Evolutionary conservation across 2,113 vertebrate species (phyloP).

Genomic region (Piliocolobus tephrosceles): DNA sequence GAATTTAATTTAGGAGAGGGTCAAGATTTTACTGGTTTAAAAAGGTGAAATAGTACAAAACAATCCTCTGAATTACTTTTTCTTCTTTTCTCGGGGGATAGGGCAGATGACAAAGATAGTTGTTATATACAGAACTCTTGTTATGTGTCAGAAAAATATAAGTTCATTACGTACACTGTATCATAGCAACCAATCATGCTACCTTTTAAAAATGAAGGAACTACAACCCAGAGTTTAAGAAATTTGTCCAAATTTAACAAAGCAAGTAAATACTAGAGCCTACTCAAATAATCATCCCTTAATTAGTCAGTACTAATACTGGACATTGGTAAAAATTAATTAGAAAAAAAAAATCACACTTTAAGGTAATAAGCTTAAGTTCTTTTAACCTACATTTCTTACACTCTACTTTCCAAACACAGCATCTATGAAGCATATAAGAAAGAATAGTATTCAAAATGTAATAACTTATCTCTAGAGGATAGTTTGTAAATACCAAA

Average conservation of each 20-base stretch:
- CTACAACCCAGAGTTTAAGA: background rate
- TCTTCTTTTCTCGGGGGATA: accelerated
- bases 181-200: background rate
- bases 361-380: background rate
- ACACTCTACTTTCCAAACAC: background rate
- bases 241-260: background rate
- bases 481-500: background rate
- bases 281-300: background rate
- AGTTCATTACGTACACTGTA: no score
- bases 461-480: background rate
- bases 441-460: background rate
- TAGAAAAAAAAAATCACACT: background rate
- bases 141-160: background rate
- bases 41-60: background rate
- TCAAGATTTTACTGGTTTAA: background rate
- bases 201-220: background rate
- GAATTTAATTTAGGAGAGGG: background rate
- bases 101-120: background rate
- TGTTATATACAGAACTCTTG: background rate
- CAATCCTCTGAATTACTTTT: background rate
- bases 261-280: background rate
- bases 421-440: background rate
- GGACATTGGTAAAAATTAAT: background rate
- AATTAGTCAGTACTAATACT: background rate
- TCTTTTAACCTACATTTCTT: background rate